A percentile compares a stretch with the other conserved stretches of the same genome.
phyloP scores from a whole-genome alignment of 2,888 invertebrate genomes.

The Choristoneura rosaceana region DNA sequence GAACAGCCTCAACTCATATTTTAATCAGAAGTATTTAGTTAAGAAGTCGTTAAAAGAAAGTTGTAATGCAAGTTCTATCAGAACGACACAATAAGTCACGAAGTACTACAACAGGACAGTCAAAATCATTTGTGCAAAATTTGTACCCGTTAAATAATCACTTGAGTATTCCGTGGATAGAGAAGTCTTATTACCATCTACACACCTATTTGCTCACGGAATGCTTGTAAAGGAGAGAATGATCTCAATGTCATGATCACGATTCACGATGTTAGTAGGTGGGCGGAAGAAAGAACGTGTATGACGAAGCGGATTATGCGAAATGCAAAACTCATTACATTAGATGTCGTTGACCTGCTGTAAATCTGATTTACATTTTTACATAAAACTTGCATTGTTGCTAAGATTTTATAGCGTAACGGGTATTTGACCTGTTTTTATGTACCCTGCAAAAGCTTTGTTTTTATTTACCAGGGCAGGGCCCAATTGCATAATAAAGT shows the following conservation, averaged over 20 bases:
- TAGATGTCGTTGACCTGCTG: constrained; percentile 31
- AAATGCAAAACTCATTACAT: constrained; percentile 14
- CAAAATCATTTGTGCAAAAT: neutral
- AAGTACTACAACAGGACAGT: neutral
- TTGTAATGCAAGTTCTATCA: neutral
- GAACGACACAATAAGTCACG: neutral
- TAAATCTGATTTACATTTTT: constrained; percentile 27
- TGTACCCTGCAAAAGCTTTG: neutral
- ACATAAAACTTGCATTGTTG: constrained; percentile 27
- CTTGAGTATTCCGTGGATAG: constrained; percentile 34
- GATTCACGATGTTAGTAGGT: constrained; percentile 7
- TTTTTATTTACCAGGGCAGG: neutral
- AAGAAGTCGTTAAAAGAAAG: neutral
- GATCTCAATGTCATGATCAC: constrained; percentile 42
- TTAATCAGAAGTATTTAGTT: no score
- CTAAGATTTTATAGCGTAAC: constrained; percentile 14
- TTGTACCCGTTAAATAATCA: neutral
- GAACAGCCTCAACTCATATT: no score
- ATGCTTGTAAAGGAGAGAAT: constrained; percentile 22
- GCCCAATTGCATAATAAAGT: no score
- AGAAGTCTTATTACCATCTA: constrained; percentile 41
- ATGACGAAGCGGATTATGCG: constrained; percentile 20
- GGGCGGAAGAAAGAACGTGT: constrained; percentile 32
- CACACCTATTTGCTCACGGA: constrained; percentile 39
- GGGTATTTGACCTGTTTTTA: neutral